These are phyloP conservation scores for Muntiacus muntjak DNA, from an alignment of 2,113 vertebrate species.

Conservation along the genomic window DNA sequence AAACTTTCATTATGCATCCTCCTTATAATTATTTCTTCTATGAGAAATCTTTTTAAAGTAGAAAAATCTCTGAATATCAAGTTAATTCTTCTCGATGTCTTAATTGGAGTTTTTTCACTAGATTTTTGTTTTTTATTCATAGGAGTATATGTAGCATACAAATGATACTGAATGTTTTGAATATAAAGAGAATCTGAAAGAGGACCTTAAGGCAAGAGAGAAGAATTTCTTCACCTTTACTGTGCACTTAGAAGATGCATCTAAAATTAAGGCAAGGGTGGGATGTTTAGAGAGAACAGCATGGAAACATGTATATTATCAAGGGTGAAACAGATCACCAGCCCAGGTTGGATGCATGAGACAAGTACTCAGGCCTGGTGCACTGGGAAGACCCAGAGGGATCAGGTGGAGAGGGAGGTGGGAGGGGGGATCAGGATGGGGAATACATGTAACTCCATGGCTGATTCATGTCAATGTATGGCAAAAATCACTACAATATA, in stretches of 20 bases:
- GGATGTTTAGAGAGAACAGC: too few relatives aligned
- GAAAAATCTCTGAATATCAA: not conserved
- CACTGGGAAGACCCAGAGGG: too few relatives aligned
- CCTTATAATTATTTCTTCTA: not conserved
- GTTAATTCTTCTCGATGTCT: not conserved
- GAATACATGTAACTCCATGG: too few relatives aligned
- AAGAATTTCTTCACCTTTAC: not conserved
- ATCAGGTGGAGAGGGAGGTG: too few relatives aligned
- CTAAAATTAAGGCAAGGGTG: not conserved
- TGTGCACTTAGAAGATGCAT: not conserved
- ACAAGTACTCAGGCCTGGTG: too few relatives aligned
- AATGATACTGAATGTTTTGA: not conserved
- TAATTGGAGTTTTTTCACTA: not conserved
- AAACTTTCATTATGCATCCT: not conserved
- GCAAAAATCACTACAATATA: too few relatives aligned
- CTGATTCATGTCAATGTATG: too few relatives aligned
- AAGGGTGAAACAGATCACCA: too few relatives aligned
- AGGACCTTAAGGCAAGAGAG: not conserved
- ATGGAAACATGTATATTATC: too few relatives aligned
- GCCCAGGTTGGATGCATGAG: too few relatives aligned
- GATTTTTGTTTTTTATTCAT: not conserved
- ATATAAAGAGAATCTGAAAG: not conserved
- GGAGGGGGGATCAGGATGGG: too few relatives aligned
- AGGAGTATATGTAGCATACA: not conserved
- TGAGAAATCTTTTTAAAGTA: not conserved